Base-by-base conservation (phyloP, 2,797 vertebrate species). In the Sebastes baramenuke region DNA sequence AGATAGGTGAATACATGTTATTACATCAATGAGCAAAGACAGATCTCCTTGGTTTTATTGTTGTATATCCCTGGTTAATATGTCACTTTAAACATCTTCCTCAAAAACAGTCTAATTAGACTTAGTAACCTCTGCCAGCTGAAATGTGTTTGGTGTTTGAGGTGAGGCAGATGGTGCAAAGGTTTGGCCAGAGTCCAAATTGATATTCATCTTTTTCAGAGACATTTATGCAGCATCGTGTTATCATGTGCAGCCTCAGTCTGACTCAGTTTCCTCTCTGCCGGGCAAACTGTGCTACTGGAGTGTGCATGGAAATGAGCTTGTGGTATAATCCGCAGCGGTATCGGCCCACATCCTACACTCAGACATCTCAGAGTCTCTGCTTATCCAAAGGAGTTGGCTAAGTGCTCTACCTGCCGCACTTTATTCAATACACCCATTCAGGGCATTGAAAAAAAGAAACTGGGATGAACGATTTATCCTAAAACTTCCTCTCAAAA, bases 241-340 rank as follows among this genome's bases (percentile, higher is more conserved):
- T 77, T 75, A 62, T 77, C 83, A 85, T 83, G 67, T 72, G 75
- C 77, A 84, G 78, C 25, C 79, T 73, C 42, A 54, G 67, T 78
- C 76, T 87, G 81, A 83, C 82, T 86, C 80, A 49, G 60, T 79
- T 80, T 77, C 64, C 83, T 79, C 77, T 69, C 59, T 82, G 80
- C 79, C 9, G 46, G 76, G 79, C 75, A 83, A 84, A 88, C 77
- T 71, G 55, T 83, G 70, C 64, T 42, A 20, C 76, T 64, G 68
- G 75, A 89, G 83, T 67, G 75, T 66, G 70, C 79, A 85, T 85
- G 79, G 79, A 86, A 92, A 92, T 91, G 81, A 92, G 86, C 75
- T 82, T 77, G 81, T 72, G 73, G 59, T 77, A 86, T 91, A 91
- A 92, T 92, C 84, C 46, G 27, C 27, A 2, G 46, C 68, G 34